Percentiles rank a stretch among this genome's conserved stretches.
Evolutionary conservation across 2,888 invertebrate genomes (phyloP).

Genomic region (Tanypteryx hageni): DNA sequence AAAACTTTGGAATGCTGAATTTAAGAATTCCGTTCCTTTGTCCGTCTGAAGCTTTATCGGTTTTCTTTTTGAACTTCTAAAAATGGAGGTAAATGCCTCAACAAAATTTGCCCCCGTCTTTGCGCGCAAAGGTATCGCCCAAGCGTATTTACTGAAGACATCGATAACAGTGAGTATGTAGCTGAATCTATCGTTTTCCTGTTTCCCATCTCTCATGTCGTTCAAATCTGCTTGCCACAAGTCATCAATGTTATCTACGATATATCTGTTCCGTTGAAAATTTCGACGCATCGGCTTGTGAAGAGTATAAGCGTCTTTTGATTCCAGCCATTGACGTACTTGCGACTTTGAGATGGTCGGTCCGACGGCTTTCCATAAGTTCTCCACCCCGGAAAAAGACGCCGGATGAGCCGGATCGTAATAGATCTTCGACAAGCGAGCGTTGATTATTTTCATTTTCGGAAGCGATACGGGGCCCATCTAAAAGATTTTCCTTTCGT

Average conservation of each 20-base stretch:
- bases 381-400: conserved; percentile 14
- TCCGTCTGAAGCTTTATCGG: background rate
- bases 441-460: conserved; percentile 62
- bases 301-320: no score
- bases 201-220: background rate
- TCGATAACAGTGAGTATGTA: conserved; percentile 65
- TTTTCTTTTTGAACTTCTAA: no score
- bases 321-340: no score
- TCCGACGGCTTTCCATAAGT: no score
- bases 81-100: no score
- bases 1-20: background rate
- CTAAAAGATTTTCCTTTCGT: background rate
- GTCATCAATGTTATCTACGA: no score
- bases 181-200: conserved; percentile 68
- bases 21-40: background rate
- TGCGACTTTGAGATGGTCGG: no score
- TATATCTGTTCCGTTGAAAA: no score
- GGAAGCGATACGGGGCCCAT: conserved; percentile 68
- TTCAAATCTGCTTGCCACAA: no score
- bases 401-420: conserved; percentile 8
- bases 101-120: conserved; percentile 67
- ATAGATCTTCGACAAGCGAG: background rate
- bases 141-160: no score
- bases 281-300: no score
- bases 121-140: conserved; percentile 65